Evolutionary conservation across 2,113 vertebrate species (phyloP).

Genomic region (Strix aluco): DNA sequence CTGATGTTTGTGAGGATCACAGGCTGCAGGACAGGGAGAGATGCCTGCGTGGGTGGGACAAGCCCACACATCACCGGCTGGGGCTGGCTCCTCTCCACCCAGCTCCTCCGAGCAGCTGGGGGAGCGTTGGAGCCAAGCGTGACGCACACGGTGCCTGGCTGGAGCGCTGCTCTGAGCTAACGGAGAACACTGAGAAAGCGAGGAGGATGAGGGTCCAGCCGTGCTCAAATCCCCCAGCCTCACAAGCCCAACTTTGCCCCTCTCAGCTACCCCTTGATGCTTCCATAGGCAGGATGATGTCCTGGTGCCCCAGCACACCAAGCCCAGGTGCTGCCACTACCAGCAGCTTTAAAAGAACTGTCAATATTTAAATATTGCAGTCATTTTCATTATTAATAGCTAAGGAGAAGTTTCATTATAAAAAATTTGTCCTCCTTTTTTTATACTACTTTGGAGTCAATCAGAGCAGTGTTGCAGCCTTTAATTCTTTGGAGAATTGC

Average conservation of each 20-base stretch:
- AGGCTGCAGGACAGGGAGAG: not conserved
- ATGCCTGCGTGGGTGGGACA: not conserved
- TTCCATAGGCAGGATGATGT: not conserved
- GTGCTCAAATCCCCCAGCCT: not conserved
- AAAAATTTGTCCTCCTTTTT: not conserved
- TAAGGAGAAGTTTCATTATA: not conserved
- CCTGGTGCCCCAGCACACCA: not conserved
- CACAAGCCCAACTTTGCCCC: not conserved
- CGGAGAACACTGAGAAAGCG: fast-evolving
- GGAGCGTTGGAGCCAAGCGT: fast-evolving
- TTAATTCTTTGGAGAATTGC: not conserved
- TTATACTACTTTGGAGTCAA: not conserved
- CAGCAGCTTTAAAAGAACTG: not conserved
- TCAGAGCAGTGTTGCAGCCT: not conserved
- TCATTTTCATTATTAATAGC: not conserved
- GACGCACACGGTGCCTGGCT: not conserved
- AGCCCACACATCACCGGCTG: not conserved
- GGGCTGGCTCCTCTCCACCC: not conserved
- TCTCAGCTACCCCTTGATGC: not conserved
- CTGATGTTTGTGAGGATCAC: fast-evolving
- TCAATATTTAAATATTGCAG: not conserved
- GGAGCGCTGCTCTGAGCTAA: not conserved
- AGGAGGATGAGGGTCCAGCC: not conserved
- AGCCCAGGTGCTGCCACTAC: not conserved
- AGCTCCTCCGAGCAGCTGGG: not conserved